Evolutionary conservation across 2,797 vertebrate genomes (phyloP).

Genomic region (Catostomus latipinnis): DNA sequence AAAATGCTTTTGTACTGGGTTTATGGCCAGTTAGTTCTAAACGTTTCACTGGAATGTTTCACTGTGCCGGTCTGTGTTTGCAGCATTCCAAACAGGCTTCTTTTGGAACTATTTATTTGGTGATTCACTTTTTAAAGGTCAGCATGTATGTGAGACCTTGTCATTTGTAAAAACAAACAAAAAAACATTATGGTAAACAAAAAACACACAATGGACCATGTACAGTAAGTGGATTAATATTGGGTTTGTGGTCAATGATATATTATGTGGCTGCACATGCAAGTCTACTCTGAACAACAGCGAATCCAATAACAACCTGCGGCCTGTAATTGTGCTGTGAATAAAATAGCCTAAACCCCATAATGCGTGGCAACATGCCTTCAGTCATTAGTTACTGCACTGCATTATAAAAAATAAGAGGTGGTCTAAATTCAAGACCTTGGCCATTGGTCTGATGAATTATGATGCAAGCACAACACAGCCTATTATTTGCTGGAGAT

Average conservation of each 20-base stretch:
- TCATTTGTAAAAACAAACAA: not conserved
- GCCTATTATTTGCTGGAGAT: slow-evolving; percentile 1
- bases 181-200: not conserved
- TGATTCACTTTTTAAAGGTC: not conserved
- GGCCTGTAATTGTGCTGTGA: slow-evolving; percentile 4
- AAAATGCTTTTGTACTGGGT: too few species aligned
- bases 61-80: too few species aligned
- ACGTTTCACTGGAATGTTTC: too few species aligned
- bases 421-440: slow-evolving; percentile 11
- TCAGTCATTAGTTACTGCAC: slow-evolving; percentile 9
- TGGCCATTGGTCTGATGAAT: slow-evolving; percentile 42
- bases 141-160: not conserved
- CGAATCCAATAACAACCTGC: not conserved
- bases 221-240: not conserved
- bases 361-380: slow-evolving; percentile 23
- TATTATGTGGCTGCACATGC: slow-evolving; percentile 4
- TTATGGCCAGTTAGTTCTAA: too few species aligned
- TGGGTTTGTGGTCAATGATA: not conserved
- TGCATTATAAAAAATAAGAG: not conserved
- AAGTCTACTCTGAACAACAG: not conserved
- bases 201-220: not conserved
- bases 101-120: too few species aligned
- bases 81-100: too few species aligned
- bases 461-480: not conserved
- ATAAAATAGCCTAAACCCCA: slow-evolving; percentile 28